Evolutionary conservation across 1,140 invertebrate species (phyloP).

Genomic region (Platyura marginata): DNA sequence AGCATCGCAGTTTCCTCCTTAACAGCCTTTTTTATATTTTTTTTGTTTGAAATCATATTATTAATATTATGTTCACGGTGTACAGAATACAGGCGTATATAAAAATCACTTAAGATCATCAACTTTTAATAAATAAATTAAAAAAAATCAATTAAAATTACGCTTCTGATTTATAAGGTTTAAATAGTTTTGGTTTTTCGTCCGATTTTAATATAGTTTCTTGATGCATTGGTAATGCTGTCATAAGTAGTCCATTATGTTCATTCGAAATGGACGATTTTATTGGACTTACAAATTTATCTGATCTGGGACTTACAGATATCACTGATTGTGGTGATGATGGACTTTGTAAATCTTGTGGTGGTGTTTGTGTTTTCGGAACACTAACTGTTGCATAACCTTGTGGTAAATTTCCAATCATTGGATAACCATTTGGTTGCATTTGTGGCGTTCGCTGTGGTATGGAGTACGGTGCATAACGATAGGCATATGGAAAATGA

Average conservation of each 20-base stretch:
- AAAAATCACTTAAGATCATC: too few species aligned
- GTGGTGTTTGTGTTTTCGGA: slow-evolving; percentile 19
- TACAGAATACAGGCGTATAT: too few species aligned
- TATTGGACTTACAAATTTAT: slow-evolving; percentile 18
- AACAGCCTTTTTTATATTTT: too few species aligned
- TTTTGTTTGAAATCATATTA: too few species aligned
- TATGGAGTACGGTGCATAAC: slow-evolving; percentile 26
- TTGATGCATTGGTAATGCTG: slow-evolving; percentile 14
- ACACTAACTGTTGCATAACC: slow-evolving; percentile 5
- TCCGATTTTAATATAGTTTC: slow-evolving; percentile 12
- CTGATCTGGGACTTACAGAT: slow-evolving; percentile 21
- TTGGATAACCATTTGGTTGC: slow-evolving; percentile 4
- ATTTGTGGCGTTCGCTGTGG: slow-evolving; percentile 14
- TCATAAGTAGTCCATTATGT: slow-evolving; percentile 10
- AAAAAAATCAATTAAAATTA: slow-evolving; percentile 15
- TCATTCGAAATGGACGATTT: slow-evolving; percentile 12
- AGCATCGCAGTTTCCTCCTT: too few species aligned
- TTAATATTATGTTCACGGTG: too few species aligned
- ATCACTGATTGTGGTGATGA: slow-evolving; percentile 22
- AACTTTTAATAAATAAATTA: too few species aligned
- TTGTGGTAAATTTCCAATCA: slow-evolving; percentile 7
- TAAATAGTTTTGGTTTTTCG: slow-evolving; percentile 42
- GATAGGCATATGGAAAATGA: slow-evolving; percentile 21
- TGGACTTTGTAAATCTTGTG: slow-evolving; percentile 21
- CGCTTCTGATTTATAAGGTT: slow-evolving; percentile 45